Conservation (phyloP, 2,113 vertebrate genomes). For the Acanthisitta chloris region DNA sequence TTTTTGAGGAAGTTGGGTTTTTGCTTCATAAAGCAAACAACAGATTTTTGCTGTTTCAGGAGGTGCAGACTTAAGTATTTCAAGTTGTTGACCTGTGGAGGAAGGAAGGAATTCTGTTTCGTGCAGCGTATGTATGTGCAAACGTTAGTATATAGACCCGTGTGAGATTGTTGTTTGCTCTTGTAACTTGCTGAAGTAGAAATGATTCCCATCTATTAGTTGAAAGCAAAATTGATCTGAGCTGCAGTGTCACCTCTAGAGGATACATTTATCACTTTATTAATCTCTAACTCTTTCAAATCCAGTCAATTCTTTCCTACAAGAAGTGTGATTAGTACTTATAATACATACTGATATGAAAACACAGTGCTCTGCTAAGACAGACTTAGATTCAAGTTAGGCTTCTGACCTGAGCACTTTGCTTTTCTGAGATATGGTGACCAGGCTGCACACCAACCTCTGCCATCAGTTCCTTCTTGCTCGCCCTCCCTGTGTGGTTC, state of each 20-base stretch:
- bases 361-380: background rate
- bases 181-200: background rate
- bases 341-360: slow-evolving; percentile 2
- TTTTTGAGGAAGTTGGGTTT: background rate
- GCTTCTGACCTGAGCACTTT: background rate
- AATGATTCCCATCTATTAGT: background rate
- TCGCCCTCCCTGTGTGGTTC: background rate
- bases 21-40: background rate
- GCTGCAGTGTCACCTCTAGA: slow-evolving; percentile 20
- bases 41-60: background rate
- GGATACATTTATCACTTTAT: slow-evolving; percentile 55
- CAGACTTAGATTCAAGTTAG: background rate
- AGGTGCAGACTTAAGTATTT: background rate
- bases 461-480: background rate
- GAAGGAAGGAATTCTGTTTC: background rate
- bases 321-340: slow-evolving; percentile 30
- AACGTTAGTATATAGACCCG: background rate
- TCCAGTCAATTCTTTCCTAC: background rate
- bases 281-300: slow-evolving; percentile 55
- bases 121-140: background rate
- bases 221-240: slow-evolving; percentile 52
- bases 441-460: background rate
- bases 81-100: background rate
- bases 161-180: background rate
- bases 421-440: background rate